phyloP scores from a whole-genome alignment of 1,140 invertebrate species.

The Anastatus disparis region DNA sequence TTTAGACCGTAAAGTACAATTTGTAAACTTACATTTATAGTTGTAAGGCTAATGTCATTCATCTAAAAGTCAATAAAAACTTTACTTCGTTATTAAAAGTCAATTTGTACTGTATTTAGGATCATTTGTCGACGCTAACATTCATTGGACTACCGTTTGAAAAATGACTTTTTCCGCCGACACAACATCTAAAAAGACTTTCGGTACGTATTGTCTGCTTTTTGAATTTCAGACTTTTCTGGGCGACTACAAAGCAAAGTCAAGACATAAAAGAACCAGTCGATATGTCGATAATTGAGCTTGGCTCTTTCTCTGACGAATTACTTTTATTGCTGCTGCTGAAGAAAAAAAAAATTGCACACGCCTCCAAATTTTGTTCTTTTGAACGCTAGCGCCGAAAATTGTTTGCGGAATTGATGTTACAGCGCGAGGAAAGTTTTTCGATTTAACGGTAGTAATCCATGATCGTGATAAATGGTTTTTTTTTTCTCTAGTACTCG shows the following conservation, averaged over 20 bases:
- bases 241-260: neutral
- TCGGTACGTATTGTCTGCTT: conserved; percentile 9
- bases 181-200: no score
- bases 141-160: neutral
- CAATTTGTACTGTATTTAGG: neutral
- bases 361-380: no score
- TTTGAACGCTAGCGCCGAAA: no score
- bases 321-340: no score
- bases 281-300: conserved; percentile 42
- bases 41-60: neutral
- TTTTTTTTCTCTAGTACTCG: conserved; percentile 25
- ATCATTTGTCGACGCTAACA: no score
- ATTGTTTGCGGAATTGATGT: conserved; percentile 26
- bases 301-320: conserved; percentile 40
- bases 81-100: neutral
- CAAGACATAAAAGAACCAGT: neutral
- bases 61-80: neutral
- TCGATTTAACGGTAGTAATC: neutral
- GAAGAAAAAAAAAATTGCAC: no score
- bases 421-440: neutral
- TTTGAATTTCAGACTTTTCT: neutral
- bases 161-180: conserved; percentile 2
- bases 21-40: neutral
- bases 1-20: no score
- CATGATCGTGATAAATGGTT: conserved; percentile 27